These are phyloP conservation scores for Drosophila macrothrix DNA, from an alignment of 2,888 invertebrate species.

Conservation along the genomic window DNA sequence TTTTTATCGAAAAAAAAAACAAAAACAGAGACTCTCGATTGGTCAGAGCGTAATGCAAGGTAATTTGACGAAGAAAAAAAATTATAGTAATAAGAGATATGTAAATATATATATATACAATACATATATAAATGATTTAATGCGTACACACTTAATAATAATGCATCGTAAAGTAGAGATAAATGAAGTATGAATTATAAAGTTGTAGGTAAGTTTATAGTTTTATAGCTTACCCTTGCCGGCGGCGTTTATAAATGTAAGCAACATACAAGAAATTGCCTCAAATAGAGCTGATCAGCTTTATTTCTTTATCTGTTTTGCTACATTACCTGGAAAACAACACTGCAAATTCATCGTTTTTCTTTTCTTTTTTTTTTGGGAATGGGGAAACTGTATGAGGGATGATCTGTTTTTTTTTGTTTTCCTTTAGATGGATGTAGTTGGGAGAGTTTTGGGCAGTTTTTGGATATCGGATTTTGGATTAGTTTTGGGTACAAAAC, in stretches of 20 bases:
- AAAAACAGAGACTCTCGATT: constrained; percentile 13
- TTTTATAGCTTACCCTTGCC: constrained; percentile 74
- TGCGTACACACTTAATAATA: constrained; percentile 61
- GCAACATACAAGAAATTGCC: constrained; percentile 33
- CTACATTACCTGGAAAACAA: constrained; percentile 67
- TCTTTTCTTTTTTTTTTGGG: constrained; percentile 6
- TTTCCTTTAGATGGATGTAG: constrained; percentile 19
- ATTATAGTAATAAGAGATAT: constrained; percentile 31
- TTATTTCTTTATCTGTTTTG: constrained; percentile 26
- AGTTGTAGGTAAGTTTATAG: constrained; percentile 25
- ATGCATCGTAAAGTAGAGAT: constrained; percentile 51
- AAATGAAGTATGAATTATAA: constrained; percentile 51
- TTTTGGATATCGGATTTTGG: constrained; percentile 1
- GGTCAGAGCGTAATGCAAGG: constrained; percentile 46
- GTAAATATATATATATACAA: constrained; percentile 10
- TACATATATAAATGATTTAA: constrained; percentile 35
- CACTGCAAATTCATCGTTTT: constrained; percentile 58
- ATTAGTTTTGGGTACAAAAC: constrained; percentile 41
- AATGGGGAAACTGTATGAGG: neutral
- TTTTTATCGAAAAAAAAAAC: constrained; percentile 30
- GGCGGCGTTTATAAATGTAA: constrained; percentile 47
- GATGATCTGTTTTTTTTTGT: neutral
- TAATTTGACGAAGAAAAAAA: constrained; percentile 26
- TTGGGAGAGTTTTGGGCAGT: constrained; percentile 3
- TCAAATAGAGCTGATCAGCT: constrained; percentile 28